These are phyloP conservation scores for Brenthis ino DNA, from an alignment of 2,888 invertebrate species.

Conservation along the genomic window DNA sequence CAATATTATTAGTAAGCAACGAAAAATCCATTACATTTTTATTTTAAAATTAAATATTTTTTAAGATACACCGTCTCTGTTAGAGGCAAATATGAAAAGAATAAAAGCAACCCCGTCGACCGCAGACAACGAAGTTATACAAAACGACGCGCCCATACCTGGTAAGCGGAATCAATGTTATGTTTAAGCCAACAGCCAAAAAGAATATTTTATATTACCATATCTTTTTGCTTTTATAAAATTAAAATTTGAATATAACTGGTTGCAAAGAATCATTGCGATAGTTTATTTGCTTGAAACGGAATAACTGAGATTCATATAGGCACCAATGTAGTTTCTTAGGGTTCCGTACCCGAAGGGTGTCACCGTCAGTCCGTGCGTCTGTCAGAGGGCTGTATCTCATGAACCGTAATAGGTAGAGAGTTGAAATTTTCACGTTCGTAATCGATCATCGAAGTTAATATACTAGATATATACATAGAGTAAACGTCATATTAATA, in stretches of 20 bases:
- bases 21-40: not conserved
- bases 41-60: not conserved
- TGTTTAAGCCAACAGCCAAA: not conserved
- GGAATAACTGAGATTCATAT: not conserved
- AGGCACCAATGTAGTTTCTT: too few relatives aligned
- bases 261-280: conserved; percentile 8
- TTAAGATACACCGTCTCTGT: conserved; percentile 37
- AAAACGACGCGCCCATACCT: conserved; percentile 58
- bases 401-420: too few relatives aligned
- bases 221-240: conserved; percentile 1
- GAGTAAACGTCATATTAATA: too few relatives aligned
- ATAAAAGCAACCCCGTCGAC: conserved; percentile 58
- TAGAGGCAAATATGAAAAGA: conserved; percentile 55
- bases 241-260: not conserved
- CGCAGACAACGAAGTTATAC: conserved; percentile 68
- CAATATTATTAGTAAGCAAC: too few relatives aligned
- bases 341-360: too few relatives aligned
- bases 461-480: too few relatives aligned
- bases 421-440: too few relatives aligned
- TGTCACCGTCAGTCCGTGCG: too few relatives aligned
- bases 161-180: conserved; percentile 36
- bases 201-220: not conserved
- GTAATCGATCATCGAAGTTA: too few relatives aligned
- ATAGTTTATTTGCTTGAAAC: conserved; percentile 3
- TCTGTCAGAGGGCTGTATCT: too few relatives aligned